phyloP scores from a whole-genome alignment of 2,797 vertebrate species.

The Danio aesculapii region DNA sequence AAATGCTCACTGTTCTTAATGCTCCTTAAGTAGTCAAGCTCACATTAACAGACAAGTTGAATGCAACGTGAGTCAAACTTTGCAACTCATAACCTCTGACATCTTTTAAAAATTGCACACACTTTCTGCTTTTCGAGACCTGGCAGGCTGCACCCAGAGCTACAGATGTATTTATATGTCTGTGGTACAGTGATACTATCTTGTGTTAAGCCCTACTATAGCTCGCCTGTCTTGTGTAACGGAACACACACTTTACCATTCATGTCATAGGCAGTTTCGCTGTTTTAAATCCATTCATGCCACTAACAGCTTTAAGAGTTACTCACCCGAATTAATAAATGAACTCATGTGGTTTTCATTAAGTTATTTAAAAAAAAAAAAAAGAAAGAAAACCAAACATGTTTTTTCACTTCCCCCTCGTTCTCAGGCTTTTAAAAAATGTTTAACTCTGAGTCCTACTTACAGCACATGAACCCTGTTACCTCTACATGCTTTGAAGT shows the following conservation, averaged over 20 bases:
- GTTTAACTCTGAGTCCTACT: slow-evolving; percentile 58
- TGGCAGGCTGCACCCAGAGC: background rate
- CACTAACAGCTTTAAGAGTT: slow-evolving; percentile 1
- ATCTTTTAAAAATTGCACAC: background rate
- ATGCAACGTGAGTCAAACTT: slow-evolving; percentile 10
- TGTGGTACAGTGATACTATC: slow-evolving; percentile 27
- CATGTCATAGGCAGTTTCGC: background rate
- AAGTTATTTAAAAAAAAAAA: background rate
- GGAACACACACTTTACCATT: slow-evolving; percentile 5
- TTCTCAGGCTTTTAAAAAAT: slow-evolving; percentile 47
- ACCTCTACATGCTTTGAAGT: slow-evolving; percentile 67
- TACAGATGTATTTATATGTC: slow-evolving; percentile 31
- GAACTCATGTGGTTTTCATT: slow-evolving; percentile 20
- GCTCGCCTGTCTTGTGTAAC: background rate
- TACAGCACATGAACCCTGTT: slow-evolving; percentile 57
- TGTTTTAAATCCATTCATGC: slow-evolving; percentile 12
- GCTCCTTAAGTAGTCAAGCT: background rate
- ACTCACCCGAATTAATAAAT: slow-evolving; percentile 2
- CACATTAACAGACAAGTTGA: background rate
- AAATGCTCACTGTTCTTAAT: background rate
- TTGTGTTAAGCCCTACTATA: slow-evolving; percentile 7
- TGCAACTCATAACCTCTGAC: slow-evolving; percentile 35
- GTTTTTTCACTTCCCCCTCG: slow-evolving; percentile 11
- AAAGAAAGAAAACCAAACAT: background rate
- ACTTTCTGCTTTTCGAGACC: slow-evolving; percentile 1